These are phyloP conservation scores for Cephalophus harveyi DNA, from an alignment of 2,113 vertebrate species.

Conservation along the genomic window DNA sequence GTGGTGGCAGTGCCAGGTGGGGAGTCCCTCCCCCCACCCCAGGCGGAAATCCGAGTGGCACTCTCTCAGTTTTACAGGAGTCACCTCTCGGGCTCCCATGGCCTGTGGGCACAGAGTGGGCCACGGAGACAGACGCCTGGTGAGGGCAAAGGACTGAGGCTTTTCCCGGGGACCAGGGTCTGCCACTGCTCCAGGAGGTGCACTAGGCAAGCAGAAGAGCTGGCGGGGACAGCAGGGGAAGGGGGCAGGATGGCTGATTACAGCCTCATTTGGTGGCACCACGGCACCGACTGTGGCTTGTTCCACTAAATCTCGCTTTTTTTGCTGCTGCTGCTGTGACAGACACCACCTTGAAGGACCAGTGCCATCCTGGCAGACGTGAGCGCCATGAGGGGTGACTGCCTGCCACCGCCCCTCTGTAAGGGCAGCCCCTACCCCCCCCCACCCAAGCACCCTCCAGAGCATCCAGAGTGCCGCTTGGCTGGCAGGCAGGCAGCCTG, in stretches of 20 bases:
- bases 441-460: not conserved
- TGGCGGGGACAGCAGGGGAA: not conserved
- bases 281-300: fast-evolving
- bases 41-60: not conserved
- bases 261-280: not conserved
- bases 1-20: not conserved
- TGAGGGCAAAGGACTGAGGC: fast-evolving
- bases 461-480: fast-evolving
- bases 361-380: not conserved
- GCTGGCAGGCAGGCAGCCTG: not conserved
- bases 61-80: not conserved
- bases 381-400: not conserved
- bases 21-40: not conserved
- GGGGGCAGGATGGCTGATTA: no score
- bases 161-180: not conserved
- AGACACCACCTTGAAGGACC: not conserved
- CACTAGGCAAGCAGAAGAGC: not conserved
- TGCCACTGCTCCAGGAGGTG: not conserved
- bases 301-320: no score
- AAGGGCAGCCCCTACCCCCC: not conserved
- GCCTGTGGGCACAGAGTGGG: not conserved
- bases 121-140: not conserved
- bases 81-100: not conserved
- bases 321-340: not conserved
- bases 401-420: not conserved